Base-by-base conservation (phyloP, 35 echinoderm and acorn worm genomes). In the Stichopus chloronotus region DNA sequence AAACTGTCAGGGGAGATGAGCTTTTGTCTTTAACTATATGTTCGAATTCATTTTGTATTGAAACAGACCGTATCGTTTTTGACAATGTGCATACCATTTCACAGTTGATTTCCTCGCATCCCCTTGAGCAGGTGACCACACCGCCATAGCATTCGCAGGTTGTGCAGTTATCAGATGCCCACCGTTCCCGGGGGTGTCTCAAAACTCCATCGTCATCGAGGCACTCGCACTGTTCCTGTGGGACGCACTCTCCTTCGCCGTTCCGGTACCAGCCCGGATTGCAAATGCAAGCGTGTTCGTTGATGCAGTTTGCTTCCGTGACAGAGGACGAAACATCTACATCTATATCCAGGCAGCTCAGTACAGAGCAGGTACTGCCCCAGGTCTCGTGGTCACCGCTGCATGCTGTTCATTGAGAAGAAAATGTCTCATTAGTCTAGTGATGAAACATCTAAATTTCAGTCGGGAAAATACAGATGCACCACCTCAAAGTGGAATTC, bases 31-130 rank as follows among this genome's bases (percentile, higher is more conserved):
- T 43, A 43, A 43, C 0, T 43, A 43, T 1, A 43, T 43, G 30
- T 43, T 43, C 30, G 3, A 43, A 43, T 43, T 43, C 30, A 43
- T 43, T 43, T 43, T 43, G 30, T 43, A 43, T 30, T 30, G 22
- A 16, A 53, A 80, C 78, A 80, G 30, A 43, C 30, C 30, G 3
- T 43, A 43, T 43, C 3, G 30, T 43, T 43, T 43, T 43, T 43
- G 30, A 43, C 30, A 43, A 43, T 43, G 12, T 80, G 12, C 93
- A 8, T 59, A 97, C 95, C 86, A 88, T 76, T 78, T 94, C 90
- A 54, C 93, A 97, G 16, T 53, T 60, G 68, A 94, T 58, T n/a
- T 94, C 88, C 53, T 97, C 90, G 56, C 95, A 97, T 24, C 94
- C 90, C 1, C 60, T 76, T 9, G 86, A 76, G 68, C 95, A 97